These are phyloP conservation scores for Drosophila nannoptera DNA, from an alignment of 1,140 invertebrate species.

Conservation along the genomic window DNA sequence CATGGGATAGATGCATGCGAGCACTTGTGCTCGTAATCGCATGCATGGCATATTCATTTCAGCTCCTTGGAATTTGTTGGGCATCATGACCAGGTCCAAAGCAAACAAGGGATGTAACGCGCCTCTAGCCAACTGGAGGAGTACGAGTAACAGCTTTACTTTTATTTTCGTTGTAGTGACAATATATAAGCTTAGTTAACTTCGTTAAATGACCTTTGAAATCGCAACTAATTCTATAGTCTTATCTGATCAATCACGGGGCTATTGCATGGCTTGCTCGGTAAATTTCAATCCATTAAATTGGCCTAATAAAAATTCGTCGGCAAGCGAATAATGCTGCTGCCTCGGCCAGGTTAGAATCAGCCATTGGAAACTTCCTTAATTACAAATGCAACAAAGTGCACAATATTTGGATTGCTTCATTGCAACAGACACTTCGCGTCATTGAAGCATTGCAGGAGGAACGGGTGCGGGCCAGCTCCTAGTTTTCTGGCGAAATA, in stretches of 20 bases:
- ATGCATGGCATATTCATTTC: conserved; percentile 60
- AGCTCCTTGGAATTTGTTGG: conserved; percentile 31
- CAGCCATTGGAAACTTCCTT: conserved; percentile 58
- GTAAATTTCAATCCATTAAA: conserved; percentile 22
- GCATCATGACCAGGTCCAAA: conserved; percentile 35
- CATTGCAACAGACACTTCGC: conserved; percentile 46
- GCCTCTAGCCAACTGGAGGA: neutral
- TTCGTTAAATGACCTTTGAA: too few species aligned
- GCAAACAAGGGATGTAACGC: conserved; percentile 16
- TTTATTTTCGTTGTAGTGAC: too few species aligned
- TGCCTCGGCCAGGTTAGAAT: conserved; percentile 30
- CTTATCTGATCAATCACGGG: neutral
- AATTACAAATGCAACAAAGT: conserved; percentile 65
- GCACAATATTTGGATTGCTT: conserved; percentile 68
- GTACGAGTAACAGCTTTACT: too few species aligned
- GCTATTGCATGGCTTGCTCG: neutral
- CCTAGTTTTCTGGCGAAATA: conserved; percentile 8
- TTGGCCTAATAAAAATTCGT: conserved; percentile 6
- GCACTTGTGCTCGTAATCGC: conserved; percentile 30
- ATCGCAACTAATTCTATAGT: too few species aligned
- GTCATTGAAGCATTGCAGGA: conserved; percentile 48
- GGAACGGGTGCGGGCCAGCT: neutral
- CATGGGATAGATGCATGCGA: conserved; percentile 6
- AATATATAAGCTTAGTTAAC: too few species aligned
- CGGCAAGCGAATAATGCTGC: conserved; percentile 54